Conservation (phyloP, 2,888 invertebrate genomes). For the Pocota personata region DNA sequence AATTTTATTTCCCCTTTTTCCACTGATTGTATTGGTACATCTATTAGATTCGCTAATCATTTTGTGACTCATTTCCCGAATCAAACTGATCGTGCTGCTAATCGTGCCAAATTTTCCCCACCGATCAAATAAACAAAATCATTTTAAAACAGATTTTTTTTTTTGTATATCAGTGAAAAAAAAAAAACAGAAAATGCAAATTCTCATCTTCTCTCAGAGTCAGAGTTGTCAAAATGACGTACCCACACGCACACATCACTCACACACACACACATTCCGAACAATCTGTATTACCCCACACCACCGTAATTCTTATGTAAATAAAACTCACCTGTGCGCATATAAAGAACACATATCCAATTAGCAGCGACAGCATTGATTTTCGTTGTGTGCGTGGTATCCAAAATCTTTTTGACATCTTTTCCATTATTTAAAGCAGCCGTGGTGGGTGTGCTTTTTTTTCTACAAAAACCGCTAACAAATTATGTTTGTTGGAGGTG, state of each 20-base stretch:
- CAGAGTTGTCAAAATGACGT: slow-evolving; percentile 37
- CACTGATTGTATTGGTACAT: not conserved
- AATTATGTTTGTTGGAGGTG: not conserved
- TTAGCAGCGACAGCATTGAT: slow-evolving; percentile 66
- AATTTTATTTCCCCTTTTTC: not conserved
- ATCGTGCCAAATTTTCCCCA: slow-evolving; percentile 1
- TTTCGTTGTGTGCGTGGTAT: slow-evolving; percentile 70
- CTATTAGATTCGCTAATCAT: not conserved
- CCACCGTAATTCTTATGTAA: not conserved
- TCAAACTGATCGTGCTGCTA: not conserved
- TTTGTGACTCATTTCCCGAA: slow-evolving; percentile 4
- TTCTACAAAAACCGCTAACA: not conserved
- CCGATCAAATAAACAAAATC: not conserved
- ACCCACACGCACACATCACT: not conserved
- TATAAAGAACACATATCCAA: slow-evolving; percentile 67
- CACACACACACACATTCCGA: not conserved
- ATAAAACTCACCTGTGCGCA: slow-evolving; percentile 66
- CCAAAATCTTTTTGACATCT: slow-evolving; percentile 68
- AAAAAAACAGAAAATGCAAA: slow-evolving; percentile 2
- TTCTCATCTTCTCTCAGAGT: not conserved
- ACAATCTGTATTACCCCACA: not conserved
- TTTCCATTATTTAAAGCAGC: slow-evolving; percentile 29
- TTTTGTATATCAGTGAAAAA: not conserved
- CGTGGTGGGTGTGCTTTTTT: not conserved
- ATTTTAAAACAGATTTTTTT: not conserved